Evolutionary conservation across 2,797 vertebrate genomes (phyloP).

Genomic region (Lophotriccus pileatus): DNA sequence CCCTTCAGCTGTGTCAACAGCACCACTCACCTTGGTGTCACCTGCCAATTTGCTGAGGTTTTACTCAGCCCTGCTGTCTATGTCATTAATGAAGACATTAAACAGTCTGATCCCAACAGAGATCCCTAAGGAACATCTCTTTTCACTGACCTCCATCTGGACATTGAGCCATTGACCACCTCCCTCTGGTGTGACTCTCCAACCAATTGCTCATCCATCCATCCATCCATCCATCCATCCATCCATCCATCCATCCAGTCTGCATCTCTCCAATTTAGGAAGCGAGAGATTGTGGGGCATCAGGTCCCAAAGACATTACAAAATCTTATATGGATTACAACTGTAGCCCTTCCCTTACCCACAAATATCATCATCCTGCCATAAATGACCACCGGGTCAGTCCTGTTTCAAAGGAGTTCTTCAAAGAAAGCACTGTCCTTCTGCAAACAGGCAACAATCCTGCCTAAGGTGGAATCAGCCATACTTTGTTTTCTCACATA

Average conservation of each 20-base stretch:
- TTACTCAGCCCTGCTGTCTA: neutral
- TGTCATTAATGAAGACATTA: neutral
- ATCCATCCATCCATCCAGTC: too few relatives aligned
- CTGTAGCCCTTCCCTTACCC: neutral
- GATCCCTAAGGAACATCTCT: neutral
- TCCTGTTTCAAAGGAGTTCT: neutral
- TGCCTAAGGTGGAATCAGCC: fast-evolving
- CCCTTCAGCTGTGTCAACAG: fast-evolving
- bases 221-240: too few relatives aligned
- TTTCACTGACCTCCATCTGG: too few relatives aligned
- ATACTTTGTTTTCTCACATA: neutral
- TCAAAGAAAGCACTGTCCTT: fast-evolving
- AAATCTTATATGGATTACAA: fast-evolving
- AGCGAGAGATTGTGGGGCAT: fast-evolving
- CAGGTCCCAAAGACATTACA: fast-evolving
- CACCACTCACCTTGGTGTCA: neutral
- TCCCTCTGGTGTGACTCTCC: neutral
- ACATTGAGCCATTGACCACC: neutral
- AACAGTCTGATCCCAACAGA: neutral
- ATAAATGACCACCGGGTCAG: fast-evolving
- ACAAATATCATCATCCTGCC: fast-evolving
- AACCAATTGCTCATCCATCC: neutral
- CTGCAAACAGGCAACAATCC: neutral
- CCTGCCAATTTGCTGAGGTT: fast-evolving
- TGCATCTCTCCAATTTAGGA: too few relatives aligned